phyloP scores from a whole-genome alignment of 1,140 invertebrate species.

The Idris sp. region DNA sequence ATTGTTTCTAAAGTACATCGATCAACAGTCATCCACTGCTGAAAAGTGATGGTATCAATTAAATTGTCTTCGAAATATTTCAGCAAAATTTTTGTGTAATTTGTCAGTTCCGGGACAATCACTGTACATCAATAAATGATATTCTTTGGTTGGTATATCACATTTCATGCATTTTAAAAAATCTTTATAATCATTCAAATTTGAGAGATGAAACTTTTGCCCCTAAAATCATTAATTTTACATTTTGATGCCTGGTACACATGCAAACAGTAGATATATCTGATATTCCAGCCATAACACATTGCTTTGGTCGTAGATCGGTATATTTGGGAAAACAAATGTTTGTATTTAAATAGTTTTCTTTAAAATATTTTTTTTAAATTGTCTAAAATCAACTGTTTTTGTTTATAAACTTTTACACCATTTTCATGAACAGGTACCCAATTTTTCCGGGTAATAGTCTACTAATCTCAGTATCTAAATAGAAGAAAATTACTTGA shows the following conservation, averaged over 20 bases:
- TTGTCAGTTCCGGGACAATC: too few species aligned
- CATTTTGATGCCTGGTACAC: slow-evolving; percentile 27
- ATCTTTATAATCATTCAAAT: slow-evolving; percentile 17
- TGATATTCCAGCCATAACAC: slow-evolving; percentile 13
- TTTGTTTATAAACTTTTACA: slow-evolving; percentile 30
- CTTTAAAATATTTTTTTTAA: slow-evolving; percentile 60
- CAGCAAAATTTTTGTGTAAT: too few species aligned
- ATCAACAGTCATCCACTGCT: too few species aligned
- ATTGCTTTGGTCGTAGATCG: slow-evolving; percentile 37
- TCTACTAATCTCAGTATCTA: too few species aligned
- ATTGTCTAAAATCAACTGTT: slow-evolving; percentile 59
- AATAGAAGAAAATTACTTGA: too few species aligned
- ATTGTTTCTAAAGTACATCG: too few species aligned
- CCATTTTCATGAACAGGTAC: too few species aligned
- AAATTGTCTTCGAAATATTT: too few species aligned
- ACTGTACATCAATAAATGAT: too few species aligned
- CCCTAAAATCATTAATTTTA: slow-evolving; percentile 35
- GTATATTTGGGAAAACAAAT: slow-evolving; percentile 36
- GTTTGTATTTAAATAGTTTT: slow-evolving; percentile 1
- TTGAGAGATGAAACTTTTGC: slow-evolving; percentile 1
- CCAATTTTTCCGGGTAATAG: too few species aligned
- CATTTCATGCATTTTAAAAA: slow-evolving; percentile 32
- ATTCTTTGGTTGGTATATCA: slow-evolving; percentile 18
- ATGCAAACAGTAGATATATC: slow-evolving; percentile 20
- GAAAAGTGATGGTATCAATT: too few species aligned